Conservation (phyloP, 2,113 vertebrate species). For the Corvus cornix region DNA sequence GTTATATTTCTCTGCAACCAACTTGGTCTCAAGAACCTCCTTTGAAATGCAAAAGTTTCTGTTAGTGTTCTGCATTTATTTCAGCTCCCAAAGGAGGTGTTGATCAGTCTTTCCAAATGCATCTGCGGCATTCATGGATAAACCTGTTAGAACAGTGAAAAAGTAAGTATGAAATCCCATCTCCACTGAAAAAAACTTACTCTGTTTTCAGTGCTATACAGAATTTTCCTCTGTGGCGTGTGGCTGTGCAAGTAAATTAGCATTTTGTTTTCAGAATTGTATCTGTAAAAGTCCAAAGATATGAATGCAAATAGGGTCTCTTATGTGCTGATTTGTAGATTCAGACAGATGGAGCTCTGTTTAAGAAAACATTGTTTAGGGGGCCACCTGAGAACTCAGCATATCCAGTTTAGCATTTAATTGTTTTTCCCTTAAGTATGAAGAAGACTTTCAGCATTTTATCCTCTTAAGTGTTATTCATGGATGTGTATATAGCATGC, state of each 20-base stretch:
- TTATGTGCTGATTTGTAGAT: not conserved
- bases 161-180: not conserved
- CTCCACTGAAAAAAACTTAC: not conserved
- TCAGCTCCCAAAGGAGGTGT: not conserved
- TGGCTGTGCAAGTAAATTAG: not conserved
- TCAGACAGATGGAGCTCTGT: not conserved
- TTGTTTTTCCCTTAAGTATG: not conserved
- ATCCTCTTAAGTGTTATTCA: not conserved
- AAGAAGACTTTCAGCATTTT: not conserved
- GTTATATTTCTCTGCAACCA: not conserved
- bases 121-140: rapidly evolving
- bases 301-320: not conserved
- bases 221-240: not conserved
- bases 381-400: not conserved
- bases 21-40: not conserved
- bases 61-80: not conserved
- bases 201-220: not conserved
- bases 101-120: not conserved
- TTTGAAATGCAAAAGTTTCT: not conserved
- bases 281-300: not conserved
- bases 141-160: not conserved
- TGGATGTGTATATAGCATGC: not conserved
- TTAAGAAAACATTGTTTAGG: not conserved
- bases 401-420: not conserved
- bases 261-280: not conserved